Base-by-base conservation (phyloP, 2,797 vertebrate species). In the Chelon labrosus region DNA sequence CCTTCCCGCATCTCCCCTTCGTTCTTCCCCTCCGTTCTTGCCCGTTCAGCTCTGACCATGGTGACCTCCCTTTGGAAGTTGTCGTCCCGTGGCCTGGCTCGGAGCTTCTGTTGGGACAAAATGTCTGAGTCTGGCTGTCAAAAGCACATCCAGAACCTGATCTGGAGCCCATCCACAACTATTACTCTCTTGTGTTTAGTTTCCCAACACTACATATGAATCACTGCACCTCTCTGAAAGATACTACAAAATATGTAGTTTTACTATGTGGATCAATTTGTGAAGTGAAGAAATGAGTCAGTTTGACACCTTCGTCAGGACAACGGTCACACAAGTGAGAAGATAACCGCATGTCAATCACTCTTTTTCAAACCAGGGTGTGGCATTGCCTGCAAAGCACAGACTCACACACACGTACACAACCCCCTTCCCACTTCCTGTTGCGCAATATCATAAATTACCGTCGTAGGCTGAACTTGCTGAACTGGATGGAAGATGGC, bases 71-170 rank as follows among this genome's bases (percentile, higher is more conserved):
- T 73, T 80, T 68, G 73, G 75, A 85, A 77, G 75, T 51, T 37
- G 53, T 25, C 31, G 7, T 78, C 85, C 79, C 0, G 25, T 20
- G 74, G 87, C 76, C 62, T 44, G 8, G 52, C 86, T 79, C 31
- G 17, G 46, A 80, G 82, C 69, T 71, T 84, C 70, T 79, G 37
- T 1, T 37, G 71, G 72, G 76, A 61, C 54, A 59, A 75, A 74
- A 41, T 19, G 76, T 73, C 78, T 17, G 73, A 68, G 56, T 10
- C 17, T n/a, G 75, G 85, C 88, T 86, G 89, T 91, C 89, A 92
- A 91, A 91, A 88, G 89, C 80, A 82, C 90, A 92, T 85, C 58
- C 12, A 12, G 52, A 59, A 70, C 16, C 44, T n/a, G 65, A 82
- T 69, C 58, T 6, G 75, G 77, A 46, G 59, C 70, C 74, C 65